These are phyloP conservation scores for Psettodes erumei DNA, from an alignment of 2,113 vertebrate species.

Conservation along the genomic window DNA sequence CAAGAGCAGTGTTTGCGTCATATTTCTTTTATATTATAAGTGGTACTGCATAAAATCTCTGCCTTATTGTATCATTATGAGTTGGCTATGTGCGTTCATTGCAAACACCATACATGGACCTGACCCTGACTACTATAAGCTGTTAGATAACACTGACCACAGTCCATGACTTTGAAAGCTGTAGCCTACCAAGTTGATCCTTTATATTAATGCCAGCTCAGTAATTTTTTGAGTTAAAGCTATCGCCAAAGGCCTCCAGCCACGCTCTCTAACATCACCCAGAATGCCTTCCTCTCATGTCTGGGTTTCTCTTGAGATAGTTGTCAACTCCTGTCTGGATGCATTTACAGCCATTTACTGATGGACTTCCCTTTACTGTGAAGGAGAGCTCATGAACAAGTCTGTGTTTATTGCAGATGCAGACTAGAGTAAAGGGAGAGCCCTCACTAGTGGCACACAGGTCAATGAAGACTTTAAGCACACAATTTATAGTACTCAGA, in stretches of 20 bases:
- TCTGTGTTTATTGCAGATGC: slow-evolving; percentile 10
- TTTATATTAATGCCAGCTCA: slow-evolving; percentile 56
- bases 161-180: slow-evolving; percentile 35
- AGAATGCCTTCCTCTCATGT: slow-evolving; percentile 39
- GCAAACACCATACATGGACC: slow-evolving; percentile 3
- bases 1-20: slow-evolving; percentile 79
- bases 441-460: slow-evolving; percentile 2
- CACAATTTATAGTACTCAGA: slow-evolving; percentile 34
- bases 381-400: slow-evolving; percentile 19
- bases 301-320: slow-evolving; percentile 49
- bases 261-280: slow-evolving; percentile 44
- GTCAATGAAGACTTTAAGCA: slow-evolving; percentile 5
- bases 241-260: slow-evolving; percentile 11
- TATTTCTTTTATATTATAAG: slow-evolving; percentile 72
- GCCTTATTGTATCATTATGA: slow-evolving; percentile 48
- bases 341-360: slow-evolving; percentile 57
- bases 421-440: slow-evolving; percentile 7
- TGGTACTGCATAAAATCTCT: slow-evolving; percentile 54
- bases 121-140: neutral
- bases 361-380: slow-evolving; percentile 49
- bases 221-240: slow-evolving; percentile 46
- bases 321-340: slow-evolving; percentile 53
- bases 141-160: slow-evolving; percentile 12
- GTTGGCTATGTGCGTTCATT: slow-evolving; percentile 25
- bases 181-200: slow-evolving; percentile 39